Evolutionary conservation across 2,113 vertebrate species (phyloP).

Genomic region (Tautogolabrus adspersus): DNA sequence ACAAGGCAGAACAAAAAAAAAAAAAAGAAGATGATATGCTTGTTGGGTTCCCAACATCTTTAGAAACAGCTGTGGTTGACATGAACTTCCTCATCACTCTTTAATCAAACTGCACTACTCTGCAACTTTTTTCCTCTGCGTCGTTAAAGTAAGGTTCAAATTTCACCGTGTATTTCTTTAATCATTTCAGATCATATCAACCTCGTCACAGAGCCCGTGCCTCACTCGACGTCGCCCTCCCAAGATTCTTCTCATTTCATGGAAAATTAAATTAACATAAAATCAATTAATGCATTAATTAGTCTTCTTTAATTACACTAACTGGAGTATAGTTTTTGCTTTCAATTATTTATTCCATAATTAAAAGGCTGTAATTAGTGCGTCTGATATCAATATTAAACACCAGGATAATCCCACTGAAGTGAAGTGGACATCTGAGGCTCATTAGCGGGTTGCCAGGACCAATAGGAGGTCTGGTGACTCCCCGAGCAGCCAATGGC

Average conservation of each 20-base stretch:
- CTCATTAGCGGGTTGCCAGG: slow-evolving; percentile 49
- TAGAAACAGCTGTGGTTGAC: slow-evolving; percentile 18
- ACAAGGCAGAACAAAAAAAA: slow-evolving; percentile 16
- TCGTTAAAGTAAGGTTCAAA: neutral
- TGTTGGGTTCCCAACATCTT: slow-evolving; percentile 32
- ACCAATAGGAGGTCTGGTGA: slow-evolving; percentile 48
- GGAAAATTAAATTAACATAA: slow-evolving; percentile 85
- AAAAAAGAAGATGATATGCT: neutral
- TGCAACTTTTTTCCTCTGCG: slow-evolving; percentile 1
- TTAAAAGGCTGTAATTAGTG: slow-evolving; percentile 85
- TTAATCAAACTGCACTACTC: slow-evolving; percentile 21
- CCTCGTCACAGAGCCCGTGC: slow-evolving; percentile 62
- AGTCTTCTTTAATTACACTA: slow-evolving; percentile 84
- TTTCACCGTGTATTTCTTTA: slow-evolving; percentile 15
- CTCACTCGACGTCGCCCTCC: slow-evolving; percentile 55
- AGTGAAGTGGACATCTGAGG: slow-evolving; percentile 64
- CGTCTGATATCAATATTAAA: slow-evolving; percentile 77
- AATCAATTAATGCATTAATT: slow-evolving; percentile 88
- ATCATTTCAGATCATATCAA: slow-evolving; percentile 39
- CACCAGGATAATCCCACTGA: slow-evolving; percentile 53
- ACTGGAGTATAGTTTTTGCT: slow-evolving; percentile 78
- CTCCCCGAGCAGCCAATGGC: slow-evolving; percentile 44
- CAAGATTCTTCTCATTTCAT: slow-evolving; percentile 77
- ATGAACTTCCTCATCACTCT: slow-evolving; percentile 29
- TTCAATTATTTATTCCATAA: slow-evolving; percentile 85